Evolutionary conservation across 2,888 invertebrate genomes (phyloP), one percentile per base, ranked within the genome.

Genomic region (Rambutsinella grinnellia): DNA sequence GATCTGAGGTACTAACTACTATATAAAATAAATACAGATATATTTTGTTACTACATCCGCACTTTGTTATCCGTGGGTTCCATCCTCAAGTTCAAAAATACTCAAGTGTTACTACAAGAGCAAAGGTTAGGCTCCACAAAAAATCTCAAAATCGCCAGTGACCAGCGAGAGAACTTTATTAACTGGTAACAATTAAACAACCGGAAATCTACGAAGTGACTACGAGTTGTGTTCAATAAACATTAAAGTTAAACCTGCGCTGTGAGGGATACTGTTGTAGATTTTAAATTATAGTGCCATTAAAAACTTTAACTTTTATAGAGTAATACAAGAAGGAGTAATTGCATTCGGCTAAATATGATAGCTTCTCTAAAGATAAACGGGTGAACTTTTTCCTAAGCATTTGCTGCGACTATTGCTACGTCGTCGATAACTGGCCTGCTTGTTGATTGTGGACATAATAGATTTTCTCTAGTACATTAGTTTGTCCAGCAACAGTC

Each of bases 401-500:
- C n/a, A n/a, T n/a, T n/a, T n/a, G n/a, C n/a, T n/a, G n/a, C n/a
- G n/a, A n/a, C n/a, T n/a, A n/a, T n/a, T n/a, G n/a, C n/a, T n/a
- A n/a, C n/a, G n/a, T n/a, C n/a, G n/a, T n/a, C n/a, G n/a, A n/a
- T n/a, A n/a, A n/a, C n/a, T n/a, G n/a, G n/a, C n/a, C n/a, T n/a
- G n/a, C n/a, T n/a, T n/a, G n/a, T n/a, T n/a, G n/a, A n/a, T n/a
- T n/a, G n/a, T n/a, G n/a, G n/a, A n/a, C n/a, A n/a, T n/a, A n/a
- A n/a, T n/a, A n/a, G n/a, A 13, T 51, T 23, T 13, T 56, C n/a
- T 21, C 46, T 70, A 74, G 47, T 74, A 74, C 74, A 74, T 74
- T 23, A 79, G 57, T 44, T 85, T 90, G 86, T 96, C 96, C 19
- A 96, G 95, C 84, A 98, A 89, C 86, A 94, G 93, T 82, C 98